phyloP scores from a whole-genome alignment of 2,888 invertebrate species.

The Acleris cristana region DNA sequence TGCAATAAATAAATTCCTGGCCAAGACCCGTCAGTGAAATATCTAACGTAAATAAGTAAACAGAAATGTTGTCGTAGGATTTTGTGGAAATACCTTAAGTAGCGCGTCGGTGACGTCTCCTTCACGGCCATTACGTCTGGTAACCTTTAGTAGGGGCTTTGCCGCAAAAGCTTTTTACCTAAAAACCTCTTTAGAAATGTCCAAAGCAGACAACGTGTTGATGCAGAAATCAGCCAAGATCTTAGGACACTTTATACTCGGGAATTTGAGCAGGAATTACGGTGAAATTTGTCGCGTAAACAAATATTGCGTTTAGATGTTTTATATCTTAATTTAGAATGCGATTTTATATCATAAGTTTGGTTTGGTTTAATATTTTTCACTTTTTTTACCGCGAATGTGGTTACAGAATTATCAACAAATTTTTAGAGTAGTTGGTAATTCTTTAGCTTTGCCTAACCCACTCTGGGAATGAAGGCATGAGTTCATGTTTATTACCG shows the following conservation, averaged over 20 bases:
- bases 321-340: too few species aligned
- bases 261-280: constrained; percentile 21
- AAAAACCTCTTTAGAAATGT: constrained; percentile 49
- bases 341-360: too few species aligned
- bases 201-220: constrained; percentile 47
- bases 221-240: constrained; percentile 39
- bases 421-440: too few species aligned
- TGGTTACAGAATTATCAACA: too few species aligned
- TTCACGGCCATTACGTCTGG: constrained; percentile 52
- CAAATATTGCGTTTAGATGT: not conserved
- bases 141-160: constrained; percentile 49
- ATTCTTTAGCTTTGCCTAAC: too few species aligned
- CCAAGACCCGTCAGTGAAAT: constrained; percentile 25
- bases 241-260: constrained; percentile 25
- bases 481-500: too few species aligned
- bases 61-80: constrained; percentile 37
- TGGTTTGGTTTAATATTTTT: too few species aligned
- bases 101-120: constrained; percentile 47
- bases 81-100: constrained; percentile 43
- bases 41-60: constrained; percentile 36
- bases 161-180: constrained; percentile 47
- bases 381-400: too few species aligned
- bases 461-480: too few species aligned
- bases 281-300: not conserved
- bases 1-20: constrained; percentile 31